These are phyloP conservation scores for Sturmia bella DNA, from an alignment of 2,888 invertebrate genomes.

Conservation along the genomic window DNA sequence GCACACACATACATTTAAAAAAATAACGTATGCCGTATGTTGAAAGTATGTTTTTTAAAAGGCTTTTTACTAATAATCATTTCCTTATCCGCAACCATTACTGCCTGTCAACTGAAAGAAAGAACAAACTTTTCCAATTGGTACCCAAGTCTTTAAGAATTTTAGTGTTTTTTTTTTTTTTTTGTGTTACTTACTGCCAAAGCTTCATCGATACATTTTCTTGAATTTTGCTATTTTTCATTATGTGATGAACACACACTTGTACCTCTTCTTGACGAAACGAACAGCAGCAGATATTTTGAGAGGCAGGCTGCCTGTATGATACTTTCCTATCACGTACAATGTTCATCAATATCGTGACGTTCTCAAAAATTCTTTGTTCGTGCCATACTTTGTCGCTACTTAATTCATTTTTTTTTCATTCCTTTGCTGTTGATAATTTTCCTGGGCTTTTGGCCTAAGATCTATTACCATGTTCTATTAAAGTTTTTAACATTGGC, in stretches of 20 bases:
- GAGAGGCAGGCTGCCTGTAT: slow-evolving; percentile 50
- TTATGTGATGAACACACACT: background rate
- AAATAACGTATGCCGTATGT: slow-evolving; percentile 51
- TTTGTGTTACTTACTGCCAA: background rate
- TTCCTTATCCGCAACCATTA: slow-evolving; percentile 45
- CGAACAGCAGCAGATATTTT: slow-evolving; percentile 31
- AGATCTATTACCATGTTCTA: slow-evolving; percentile 53
- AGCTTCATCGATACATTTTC: background rate
- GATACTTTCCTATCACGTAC: slow-evolving; percentile 72
- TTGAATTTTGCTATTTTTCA: slow-evolving; percentile 8
- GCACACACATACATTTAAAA: background rate
- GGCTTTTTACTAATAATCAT: slow-evolving; percentile 49
- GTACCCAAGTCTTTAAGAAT: slow-evolving; percentile 21
- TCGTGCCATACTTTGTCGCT: slow-evolving; percentile 61
- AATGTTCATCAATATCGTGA: slow-evolving; percentile 74
- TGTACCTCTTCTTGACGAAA: background rate
- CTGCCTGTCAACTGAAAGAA: slow-evolving; percentile 23
- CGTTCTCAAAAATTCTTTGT: slow-evolving; percentile 67
- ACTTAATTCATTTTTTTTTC: slow-evolving; percentile 35
- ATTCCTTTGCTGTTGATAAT: background rate
- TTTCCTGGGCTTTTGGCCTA: slow-evolving; percentile 36
- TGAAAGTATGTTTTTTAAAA: slow-evolving; percentile 37
- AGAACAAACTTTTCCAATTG: slow-evolving; percentile 22
- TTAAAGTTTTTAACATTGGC: slow-evolving; percentile 14
- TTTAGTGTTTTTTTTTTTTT: no score